Percentiles rank a stretch among this genome's conserved stretches.
Conservation (phyloP, 2,888 invertebrate species). For the Trissonchulus sp. region DNA sequence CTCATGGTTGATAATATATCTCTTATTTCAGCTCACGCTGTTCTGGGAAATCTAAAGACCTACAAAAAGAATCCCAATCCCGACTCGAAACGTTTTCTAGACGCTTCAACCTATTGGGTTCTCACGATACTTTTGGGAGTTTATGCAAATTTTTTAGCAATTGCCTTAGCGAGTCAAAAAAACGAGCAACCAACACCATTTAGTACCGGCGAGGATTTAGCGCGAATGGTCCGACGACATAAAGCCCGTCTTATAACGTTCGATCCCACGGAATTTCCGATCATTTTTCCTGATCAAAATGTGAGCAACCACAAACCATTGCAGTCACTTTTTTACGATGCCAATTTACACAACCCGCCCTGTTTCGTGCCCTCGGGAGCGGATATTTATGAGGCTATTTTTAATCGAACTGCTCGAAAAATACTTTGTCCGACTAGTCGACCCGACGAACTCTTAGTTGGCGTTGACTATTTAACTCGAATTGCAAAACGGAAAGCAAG, state of each 20-base stretch:
- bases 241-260: neutral
- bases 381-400: neutral
- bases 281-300: neutral
- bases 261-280: neutral
- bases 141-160: neutral
- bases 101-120: neutral
- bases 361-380: neutral
- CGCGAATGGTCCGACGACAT: neutral
- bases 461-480: neutral
- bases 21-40: too few species aligned
- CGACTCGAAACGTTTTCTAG: neutral
- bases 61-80: neutral
- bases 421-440: neutral
- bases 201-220: neutral
- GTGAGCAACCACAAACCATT: neutral
- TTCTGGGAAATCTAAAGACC: too few species aligned
- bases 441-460: neutral
- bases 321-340: neutral
- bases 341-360: neutral
- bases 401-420: neutral
- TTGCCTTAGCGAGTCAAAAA: neutral
- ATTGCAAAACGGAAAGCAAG: neutral
- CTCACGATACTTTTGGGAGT: neutral
- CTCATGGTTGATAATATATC: too few species aligned
- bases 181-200: neutral